Evolutionary conservation across 2,113 vertebrate species (phyloP).

Genomic region (Colossoma macropomum): DNA sequence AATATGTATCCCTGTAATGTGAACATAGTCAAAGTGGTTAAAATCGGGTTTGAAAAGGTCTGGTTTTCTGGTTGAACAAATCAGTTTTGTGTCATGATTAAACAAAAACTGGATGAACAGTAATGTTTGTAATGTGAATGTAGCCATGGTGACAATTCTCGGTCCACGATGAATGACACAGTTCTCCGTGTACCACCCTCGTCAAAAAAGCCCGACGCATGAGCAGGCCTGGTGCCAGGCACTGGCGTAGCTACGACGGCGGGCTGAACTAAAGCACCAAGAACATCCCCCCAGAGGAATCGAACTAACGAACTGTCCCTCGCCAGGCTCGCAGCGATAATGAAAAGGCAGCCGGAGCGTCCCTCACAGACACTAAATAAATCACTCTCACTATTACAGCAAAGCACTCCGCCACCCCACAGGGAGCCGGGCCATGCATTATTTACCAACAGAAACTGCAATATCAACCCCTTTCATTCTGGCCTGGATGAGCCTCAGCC

Average conservation of each 20-base stretch:
- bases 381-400: constrained; percentile 50
- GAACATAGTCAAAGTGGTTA: too few relatives aligned
- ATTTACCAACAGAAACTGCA: constrained; percentile 57
- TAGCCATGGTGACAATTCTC: not conserved
- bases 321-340: constrained; percentile 42
- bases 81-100: not conserved
- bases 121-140: not conserved
- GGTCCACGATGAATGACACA: not conserved
- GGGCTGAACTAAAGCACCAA: not conserved
- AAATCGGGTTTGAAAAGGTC: not conserved
- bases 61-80: not conserved
- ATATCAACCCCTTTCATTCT: constrained; percentile 46
- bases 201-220: not conserved
- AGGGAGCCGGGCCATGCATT: constrained; percentile 53
- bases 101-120: not conserved
- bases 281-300: constrained; percentile 34
- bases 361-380: constrained; percentile 52
- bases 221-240: not conserved
- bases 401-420: constrained; percentile 23
- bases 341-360: constrained; percentile 50
- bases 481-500: constrained; percentile 13
- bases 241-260: not conserved
- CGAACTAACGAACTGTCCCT: constrained; percentile 43
- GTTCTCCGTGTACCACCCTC: not conserved
- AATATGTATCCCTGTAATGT: too few relatives aligned